Evolutionary conservation across 37 sponge, comb jelly and placozoan genomes (phyloP), one percentile per base, ranked within the genome.

Genomic region (Aplysina aerophoba): DNA sequence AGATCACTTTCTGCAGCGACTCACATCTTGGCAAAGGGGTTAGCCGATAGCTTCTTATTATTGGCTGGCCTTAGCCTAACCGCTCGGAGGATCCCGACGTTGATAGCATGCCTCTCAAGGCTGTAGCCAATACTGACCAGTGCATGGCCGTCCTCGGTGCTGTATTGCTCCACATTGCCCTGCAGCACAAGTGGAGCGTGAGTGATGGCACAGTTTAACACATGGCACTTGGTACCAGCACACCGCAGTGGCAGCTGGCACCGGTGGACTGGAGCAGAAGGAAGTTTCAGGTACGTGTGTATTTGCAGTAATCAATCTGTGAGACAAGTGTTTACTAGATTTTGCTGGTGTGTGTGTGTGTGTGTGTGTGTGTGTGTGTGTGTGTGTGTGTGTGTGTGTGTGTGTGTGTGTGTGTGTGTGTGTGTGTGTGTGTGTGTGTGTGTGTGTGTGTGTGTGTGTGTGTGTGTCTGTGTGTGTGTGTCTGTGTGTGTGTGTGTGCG

Each of bases 1-100:
- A 44, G 50, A 8, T 44, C 50, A 44, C 50, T 11, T 8, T 44
- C 50, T 8, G 8, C 50, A 44, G 6, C 33, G n/a, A 40, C 78
- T 75, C 54, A 75, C 78, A 75, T 22, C 41, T 75, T 75, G 21
- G 53, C 78, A 2, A 3, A 75, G n/a, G 78, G 78, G 50, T 75
- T 75, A 15, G 78, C 78, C 21, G 78, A 53, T 0, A 39, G 44
- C 25, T 75, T 75, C 25, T 75, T 75, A 15, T 36, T 75, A 24
- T 75, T 75, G 16, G 50, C 54, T 22, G 78, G 78, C 37, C 78
- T 1, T 24, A 75, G 54, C 25, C 78, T 75, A 0, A 75, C 78
- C 11, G 15, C n/a, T 54, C 25, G 37, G 1, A 53, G 44, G 15
- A 75, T 12, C 11, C 38, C 78, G n/a, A 75, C 53, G 1, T 8